Base-by-base conservation (phyloP, 2,888 invertebrate species). In the Parnassius smintheus region DNA sequence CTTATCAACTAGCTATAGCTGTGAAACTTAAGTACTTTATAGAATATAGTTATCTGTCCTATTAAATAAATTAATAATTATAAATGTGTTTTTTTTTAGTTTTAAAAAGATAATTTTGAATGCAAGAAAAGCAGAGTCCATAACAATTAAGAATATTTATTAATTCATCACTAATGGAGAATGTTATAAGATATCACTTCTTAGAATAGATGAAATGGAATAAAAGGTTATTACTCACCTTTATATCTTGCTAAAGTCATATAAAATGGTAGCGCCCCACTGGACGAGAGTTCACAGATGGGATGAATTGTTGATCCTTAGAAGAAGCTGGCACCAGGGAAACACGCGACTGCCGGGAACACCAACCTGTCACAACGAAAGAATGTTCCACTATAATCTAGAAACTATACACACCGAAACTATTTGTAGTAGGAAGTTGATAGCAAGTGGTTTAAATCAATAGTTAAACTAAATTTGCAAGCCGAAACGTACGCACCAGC, bases 211-310 rank as follows among this genome's bases (percentile, higher is more conserved):
- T 35, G 35, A 35, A 35, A 35, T 35, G 35, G 35, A 35, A 52
- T 13, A 18, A 55, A 55, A 2, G 22, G 2, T n/a, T 13, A 46
- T 4, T 8, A 93, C 95, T 95, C 86, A 97, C 97, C 96, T 96
- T 94, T 95, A 94, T 94, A 95, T 95, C 95, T 96, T 96, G 95
- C 96, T 96, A 96, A 97, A 97, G 96, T 97, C 97, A 97, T 97
- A 97, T 97, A 97, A 97, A 96, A 96, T 94, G 94, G 94, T 96
- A 95, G 94, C 96, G 95, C 96, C 96, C 96, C 94, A 93, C 93
- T 94, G 95, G 96, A 95, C 95, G 96, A 94, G 91, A 91, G 91
- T 92, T 85, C 86, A 81, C 88, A 83, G 88, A 86, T 83, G 86
- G 86, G 89, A 88, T 86, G 87, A 92, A 92, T 86, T 85, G 84